Evolutionary conservation across 30 jellyfish, hydroid and myxozoan genomes (phyloP), one percentile per base, ranked within the genome.

Genomic region (Sanderia malayensis): DNA sequence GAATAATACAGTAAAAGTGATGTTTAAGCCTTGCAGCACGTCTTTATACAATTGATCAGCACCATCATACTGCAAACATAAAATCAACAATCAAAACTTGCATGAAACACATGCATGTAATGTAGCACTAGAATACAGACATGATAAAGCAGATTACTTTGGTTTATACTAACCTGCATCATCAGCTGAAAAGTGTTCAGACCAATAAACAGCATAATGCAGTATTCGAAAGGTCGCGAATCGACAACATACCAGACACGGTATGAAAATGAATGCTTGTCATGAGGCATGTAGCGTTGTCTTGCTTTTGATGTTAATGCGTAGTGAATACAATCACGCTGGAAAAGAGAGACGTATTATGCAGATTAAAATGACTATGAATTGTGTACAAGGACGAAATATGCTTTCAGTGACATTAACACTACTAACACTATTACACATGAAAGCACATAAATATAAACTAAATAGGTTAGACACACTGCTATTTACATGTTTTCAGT

Each of bases 211-310:
- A 81, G 71, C 96, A 85, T 92, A 46, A 92, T 92, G 89, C 93
- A 92, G 70, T 84, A 92, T 30, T 92, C 98, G 85, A 92, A 92
- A 44, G 96, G 96, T 30, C 84, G 67, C 26, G 98, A 92, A 47
- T 92, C 98, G 72, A 92, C 98, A 13, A 92, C 93, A 70, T 73
- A 79, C 98, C 98, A 92, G n/a, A 92, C 96, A 11, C 88, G 95
- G 70, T 82, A 92, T 9, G 98, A 84, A 17, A 92, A 75, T 37
- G 98, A 92, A 27, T 71, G 86, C 76, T 92, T 81, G 86, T 92
- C 93, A 31, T 66, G 77, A 1, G 98, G 98, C 92, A 83, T 84
- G 73, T 71, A 92, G 4, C 96, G 84, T 29, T 66, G 93, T 63
- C 77, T 94, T 19, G 98, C 95, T 32, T 84, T 84, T 10, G 96